Percentiles rank a stretch among this genome's conserved stretches.
Evolutionary conservation across 1,140 invertebrate genomes (phyloP).

Genomic region (Oncopodura yosiiana): DNA sequence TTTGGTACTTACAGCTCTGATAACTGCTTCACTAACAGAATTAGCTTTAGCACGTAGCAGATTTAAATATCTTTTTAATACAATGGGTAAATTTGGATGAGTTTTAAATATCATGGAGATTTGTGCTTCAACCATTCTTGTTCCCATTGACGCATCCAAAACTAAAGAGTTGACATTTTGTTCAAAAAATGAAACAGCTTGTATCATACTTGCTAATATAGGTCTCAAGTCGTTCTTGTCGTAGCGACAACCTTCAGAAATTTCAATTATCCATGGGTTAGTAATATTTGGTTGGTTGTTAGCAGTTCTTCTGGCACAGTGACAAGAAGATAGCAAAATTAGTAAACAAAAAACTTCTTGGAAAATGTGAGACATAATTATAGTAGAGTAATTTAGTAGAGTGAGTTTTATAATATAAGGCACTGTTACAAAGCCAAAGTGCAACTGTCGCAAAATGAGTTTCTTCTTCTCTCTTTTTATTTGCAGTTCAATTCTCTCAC

Average conservation of each 20-base stretch:
- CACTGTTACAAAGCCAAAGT: no score
- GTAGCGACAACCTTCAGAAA: constrained; percentile 6
- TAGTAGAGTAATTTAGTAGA: no score
- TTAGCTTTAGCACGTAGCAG: neutral
- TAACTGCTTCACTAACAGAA: neutral
- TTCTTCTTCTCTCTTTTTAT: no score
- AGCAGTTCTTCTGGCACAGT: neutral
- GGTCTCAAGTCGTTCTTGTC: constrained; percentile 5
- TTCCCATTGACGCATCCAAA: constrained; percentile 18
- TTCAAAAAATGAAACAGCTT: constrained; percentile 6
- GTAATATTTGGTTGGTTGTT: neutral
- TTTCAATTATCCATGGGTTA: neutral
- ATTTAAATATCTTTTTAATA: neutral
- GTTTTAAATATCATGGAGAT: neutral
- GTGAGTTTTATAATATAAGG: no score
- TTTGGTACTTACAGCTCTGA: neutral
- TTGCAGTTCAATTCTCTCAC: no score
- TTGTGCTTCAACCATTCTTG: constrained; percentile 6
- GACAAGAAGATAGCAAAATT: no score
- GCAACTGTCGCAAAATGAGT: no score
- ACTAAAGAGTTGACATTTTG: neutral
- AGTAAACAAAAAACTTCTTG: no score
- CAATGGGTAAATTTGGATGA: constrained; percentile 14
- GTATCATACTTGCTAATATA: constrained; percentile 2
- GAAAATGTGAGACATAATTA: no score